A percentile compares a stretch with the other conserved stretches of the same genome.
These are phyloP conservation scores for Micronisus gabar DNA, from an alignment of 2,113 vertebrate genomes.

Conservation along the genomic window DNA sequence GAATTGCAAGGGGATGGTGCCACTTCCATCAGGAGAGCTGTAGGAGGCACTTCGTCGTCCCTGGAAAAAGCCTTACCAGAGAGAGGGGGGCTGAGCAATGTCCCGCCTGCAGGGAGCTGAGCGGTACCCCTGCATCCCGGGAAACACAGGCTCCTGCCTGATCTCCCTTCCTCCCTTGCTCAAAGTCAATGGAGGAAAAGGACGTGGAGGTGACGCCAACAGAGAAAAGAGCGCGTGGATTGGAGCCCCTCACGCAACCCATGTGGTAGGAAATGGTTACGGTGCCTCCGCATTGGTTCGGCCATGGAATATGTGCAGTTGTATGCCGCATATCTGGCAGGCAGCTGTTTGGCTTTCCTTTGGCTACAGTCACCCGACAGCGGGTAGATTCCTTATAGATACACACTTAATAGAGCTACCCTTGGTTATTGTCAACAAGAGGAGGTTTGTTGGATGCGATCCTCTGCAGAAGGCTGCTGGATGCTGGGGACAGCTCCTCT, in stretches of 20 bases:
- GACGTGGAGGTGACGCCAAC: not conserved
- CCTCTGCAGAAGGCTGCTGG: not conserved
- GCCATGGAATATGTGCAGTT: not conserved
- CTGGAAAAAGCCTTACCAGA: not conserved
- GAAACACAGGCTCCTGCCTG: not conserved
- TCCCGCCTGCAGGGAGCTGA: not conserved
- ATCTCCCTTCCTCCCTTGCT: fast-evolving
- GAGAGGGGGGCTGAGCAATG: not conserved
- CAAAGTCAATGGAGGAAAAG: not conserved
- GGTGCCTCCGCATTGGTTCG: not conserved
- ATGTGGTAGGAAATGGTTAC: not conserved
- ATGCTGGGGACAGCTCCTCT: not conserved
- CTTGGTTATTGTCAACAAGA: not conserved
- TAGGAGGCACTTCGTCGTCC: fast-evolving
- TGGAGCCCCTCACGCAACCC: not conserved
- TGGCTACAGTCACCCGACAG: not conserved
- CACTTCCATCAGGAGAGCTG: not conserved
- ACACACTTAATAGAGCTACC: not conserved
- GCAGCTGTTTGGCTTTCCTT: not conserved
- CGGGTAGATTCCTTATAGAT: not conserved
- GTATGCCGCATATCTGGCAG: fast-evolving
- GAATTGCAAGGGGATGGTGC: not conserved
- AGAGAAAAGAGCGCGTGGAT: not conserved
- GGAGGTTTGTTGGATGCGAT: not conserved
- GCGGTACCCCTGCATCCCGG: fast-evolving